Conservation (phyloP, 37 sponge, comb jelly and placozoan genomes). For the Halisarca cf. caerulea region DNA sequence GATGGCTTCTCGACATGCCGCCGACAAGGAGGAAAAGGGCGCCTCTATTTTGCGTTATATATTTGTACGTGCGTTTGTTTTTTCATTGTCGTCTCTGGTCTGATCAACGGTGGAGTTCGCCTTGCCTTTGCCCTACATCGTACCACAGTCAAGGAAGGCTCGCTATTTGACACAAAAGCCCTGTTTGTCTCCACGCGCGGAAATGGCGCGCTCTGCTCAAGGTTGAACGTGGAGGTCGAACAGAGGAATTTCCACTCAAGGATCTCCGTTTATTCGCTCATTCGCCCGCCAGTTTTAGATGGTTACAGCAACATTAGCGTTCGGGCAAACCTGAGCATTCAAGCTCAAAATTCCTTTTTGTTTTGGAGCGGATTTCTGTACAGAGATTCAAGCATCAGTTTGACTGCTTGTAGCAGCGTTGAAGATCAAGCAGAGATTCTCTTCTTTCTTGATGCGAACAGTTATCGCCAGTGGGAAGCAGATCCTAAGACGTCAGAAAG, state of each 20-base stretch:
- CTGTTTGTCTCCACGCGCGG: too few species aligned
- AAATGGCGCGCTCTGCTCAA: too few species aligned
- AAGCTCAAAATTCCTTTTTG: background rate
- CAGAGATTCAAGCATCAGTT: background rate
- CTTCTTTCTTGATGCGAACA: background rate
- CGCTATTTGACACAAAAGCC: too few species aligned
- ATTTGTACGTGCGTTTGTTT: too few species aligned
- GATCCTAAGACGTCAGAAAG: background rate
- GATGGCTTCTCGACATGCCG: too few species aligned
- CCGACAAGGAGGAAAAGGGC: too few species aligned
- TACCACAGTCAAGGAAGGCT: too few species aligned
- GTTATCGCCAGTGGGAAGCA: background rate
- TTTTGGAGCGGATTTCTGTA: background rate
- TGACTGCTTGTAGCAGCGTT: background rate
- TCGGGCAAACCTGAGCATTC: background rate
- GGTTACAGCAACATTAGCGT: background rate
- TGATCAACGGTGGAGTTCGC: too few species aligned
- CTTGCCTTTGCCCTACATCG: too few species aligned
- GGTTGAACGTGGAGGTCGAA: too few species aligned
- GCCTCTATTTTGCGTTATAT: too few species aligned
- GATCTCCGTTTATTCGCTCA: background rate
- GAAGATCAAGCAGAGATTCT: background rate
- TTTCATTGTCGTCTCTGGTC: too few species aligned
- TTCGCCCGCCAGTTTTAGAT: background rate
- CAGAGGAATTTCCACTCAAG: background rate